Evolutionary conservation across 1,140 invertebrate species (phyloP), one percentile per base, ranked within the genome.

Genomic region (Drosophila santomea): DNA sequence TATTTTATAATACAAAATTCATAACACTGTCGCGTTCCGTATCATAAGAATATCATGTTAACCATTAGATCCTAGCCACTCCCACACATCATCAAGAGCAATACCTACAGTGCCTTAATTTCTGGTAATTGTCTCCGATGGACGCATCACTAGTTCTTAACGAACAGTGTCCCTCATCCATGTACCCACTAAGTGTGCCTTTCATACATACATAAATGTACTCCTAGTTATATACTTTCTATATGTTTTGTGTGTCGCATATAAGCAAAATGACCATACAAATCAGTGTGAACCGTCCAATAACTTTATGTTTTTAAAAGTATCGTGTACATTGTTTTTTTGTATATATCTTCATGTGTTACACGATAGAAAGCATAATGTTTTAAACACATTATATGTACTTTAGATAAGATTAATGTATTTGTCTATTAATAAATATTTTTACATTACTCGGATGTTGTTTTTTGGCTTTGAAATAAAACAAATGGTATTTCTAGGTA

Each of bases 241-340:
- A 50, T 83, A 83, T 83, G 80, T 76, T 63, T 60, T 76, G 78
- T 76, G 74, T 75, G 80, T 83, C 80, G 57, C 80, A 83, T 83
- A 83, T 79, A 80, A 79, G 23, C 38, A 55, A 80, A 82, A 74
- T 32, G 83, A 86, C 83, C 83, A 86, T 86, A 86, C 62, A 54
- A 67, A 85, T 75, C 86, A 90, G 86, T 90, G 86, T 86, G 66
- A 90, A 80, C 86, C 86, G 86, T 90, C 86, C 86, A 90, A 90
- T 90, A 80, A 78, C 67, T 82, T 77, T 88, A 75, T 86, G 83
- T 89, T 89, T 88, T 80, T 84, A 77, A 72, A 39, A 52, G 28
- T 50, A 78, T 76, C 63, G 44, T 84, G 80, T 80, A 68, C 72
- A 54, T 77, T 54, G 60, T 51, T 45, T 60, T 51, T 61, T 14